Base-by-base conservation (phyloP, 2,888 invertebrate genomes). In the Agrochola litura region DNA sequence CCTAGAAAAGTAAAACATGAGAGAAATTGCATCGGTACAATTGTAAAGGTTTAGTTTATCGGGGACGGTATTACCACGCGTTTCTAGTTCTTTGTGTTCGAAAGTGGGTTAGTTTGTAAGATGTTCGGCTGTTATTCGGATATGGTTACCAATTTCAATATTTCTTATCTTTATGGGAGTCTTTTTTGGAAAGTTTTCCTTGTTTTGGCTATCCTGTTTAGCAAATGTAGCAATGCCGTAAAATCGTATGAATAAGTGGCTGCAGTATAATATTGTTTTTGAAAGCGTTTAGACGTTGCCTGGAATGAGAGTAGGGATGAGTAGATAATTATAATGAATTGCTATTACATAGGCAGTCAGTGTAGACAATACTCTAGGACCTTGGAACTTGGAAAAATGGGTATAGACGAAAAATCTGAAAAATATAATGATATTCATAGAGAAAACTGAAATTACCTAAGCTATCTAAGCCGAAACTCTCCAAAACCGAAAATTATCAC, bases 1-100 rank as follows among this genome's bases (percentile, higher is more conserved):
- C 83, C 76, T 65, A 63, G 78, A 84, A 82, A 86, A 88, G 85
- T 82, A 86, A 89, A 86, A 89, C 83, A 88, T 81, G 80, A 84
- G 75, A 83, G 84, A 83, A 84, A 88, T 87, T 90, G 86, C 79
- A 85, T 82, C 77, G 78, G 73, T 63, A 74, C 82, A 78, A 87
- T 85, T 78, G 84, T 77, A 73, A 83, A 72, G 84, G 71, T 88
- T 81, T 79, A 61, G 71, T 77, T 72, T 73, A 76, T 77, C 70
- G 67, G 25, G 16, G 12, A 56, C 41, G 14, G 73, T 65, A 70
- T 64, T 75, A 73, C 74, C 66, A 58, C 49, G 73, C 41, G 72
- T 64, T 72, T 60, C 65, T 67, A 52, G 63, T 49, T 64, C 74
- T 86, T 84, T 84, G 79, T 67, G 69, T 56, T 61, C 4, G n/a